Conservation (phyloP, 2,113 vertebrate genomes). For the Gobiocypris rarus region DNA sequence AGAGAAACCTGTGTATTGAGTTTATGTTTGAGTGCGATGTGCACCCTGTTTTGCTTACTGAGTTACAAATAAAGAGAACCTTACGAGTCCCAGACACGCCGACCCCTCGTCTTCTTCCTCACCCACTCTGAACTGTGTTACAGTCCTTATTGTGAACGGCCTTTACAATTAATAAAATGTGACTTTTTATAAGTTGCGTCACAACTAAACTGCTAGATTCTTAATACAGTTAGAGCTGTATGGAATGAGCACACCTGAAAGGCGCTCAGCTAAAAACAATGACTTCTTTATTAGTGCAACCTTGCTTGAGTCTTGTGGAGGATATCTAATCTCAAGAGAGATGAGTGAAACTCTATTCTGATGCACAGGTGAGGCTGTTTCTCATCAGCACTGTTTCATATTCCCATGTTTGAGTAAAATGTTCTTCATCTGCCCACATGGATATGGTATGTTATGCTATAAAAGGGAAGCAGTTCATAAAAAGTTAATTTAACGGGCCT, state of each 20-base stretch:
- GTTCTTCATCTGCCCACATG: neutral
- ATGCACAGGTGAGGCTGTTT: slow-evolving; percentile 26
- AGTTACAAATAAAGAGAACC: too few species aligned
- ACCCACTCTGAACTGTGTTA: too few species aligned
- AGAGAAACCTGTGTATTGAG: too few species aligned
- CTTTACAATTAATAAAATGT: neutral
- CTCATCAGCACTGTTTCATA: slow-evolving; percentile 21
- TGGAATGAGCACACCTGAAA: neutral
- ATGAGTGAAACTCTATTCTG: slow-evolving; percentile 41
- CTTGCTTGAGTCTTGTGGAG: neutral
- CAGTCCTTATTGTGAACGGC: too few species aligned
- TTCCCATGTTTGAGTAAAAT: neutral
- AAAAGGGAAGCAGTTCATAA: neutral
- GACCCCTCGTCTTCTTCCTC: too few species aligned
- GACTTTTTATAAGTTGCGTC: neutral
- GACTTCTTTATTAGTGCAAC: slow-evolving; percentile 36
- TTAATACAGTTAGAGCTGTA: neutral
- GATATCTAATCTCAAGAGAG: slow-evolving; percentile 39
- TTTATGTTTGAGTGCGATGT: too few species aligned
- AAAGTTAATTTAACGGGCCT: neutral
- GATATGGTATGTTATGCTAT: neutral
- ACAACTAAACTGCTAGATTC: neutral
- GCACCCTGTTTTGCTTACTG: too few species aligned
- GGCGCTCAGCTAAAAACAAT: slow-evolving; percentile 33
- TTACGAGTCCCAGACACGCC: too few species aligned